Evolutionary conservation across 1,140 invertebrate genomes (phyloP).

Genomic region (Papilio dardanus): DNA sequence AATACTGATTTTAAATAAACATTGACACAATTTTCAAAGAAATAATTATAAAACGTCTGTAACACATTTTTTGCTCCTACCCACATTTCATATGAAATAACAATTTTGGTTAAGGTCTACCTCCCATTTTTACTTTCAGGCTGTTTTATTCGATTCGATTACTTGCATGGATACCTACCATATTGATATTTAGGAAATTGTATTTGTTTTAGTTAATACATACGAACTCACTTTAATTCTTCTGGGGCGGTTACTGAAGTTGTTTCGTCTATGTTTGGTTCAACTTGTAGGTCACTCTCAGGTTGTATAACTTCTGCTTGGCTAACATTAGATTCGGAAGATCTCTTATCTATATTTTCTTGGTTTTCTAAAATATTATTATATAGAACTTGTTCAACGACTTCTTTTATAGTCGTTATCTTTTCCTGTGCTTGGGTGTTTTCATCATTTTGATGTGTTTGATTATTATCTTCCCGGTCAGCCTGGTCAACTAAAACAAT

Average conservation of each 20-base stretch:
- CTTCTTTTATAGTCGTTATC: slow-evolving; percentile 49
- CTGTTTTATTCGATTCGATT: no score
- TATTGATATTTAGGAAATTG: neutral
- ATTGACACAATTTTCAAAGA: no score
- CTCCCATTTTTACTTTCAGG: no score
- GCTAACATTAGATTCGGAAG: neutral
- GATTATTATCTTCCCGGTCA: slow-evolving; percentile 26
- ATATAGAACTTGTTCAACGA: slow-evolving; percentile 53
- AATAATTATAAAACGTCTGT: no score
- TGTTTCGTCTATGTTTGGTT: neutral
- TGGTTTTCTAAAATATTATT: slow-evolving; percentile 12
- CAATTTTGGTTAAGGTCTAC: neutral
- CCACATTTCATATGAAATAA: neutral
- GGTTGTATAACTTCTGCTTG: neutral
- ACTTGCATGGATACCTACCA: no score
- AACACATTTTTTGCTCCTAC: neutral
- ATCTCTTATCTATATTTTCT: neutral
- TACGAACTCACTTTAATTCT: slow-evolving; percentile 6
- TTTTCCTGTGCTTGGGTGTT: slow-evolving; percentile 36
- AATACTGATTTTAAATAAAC: no score
- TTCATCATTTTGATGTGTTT: slow-evolving; percentile 31
- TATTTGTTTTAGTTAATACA: neutral
- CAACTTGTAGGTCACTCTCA: neutral
- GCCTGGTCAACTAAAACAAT: slow-evolving; percentile 27
- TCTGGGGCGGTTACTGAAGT: neutral